Evolutionary conservation across 2,888 invertebrate species (phyloP).

Genomic region (Uloborus plumipes): DNA sequence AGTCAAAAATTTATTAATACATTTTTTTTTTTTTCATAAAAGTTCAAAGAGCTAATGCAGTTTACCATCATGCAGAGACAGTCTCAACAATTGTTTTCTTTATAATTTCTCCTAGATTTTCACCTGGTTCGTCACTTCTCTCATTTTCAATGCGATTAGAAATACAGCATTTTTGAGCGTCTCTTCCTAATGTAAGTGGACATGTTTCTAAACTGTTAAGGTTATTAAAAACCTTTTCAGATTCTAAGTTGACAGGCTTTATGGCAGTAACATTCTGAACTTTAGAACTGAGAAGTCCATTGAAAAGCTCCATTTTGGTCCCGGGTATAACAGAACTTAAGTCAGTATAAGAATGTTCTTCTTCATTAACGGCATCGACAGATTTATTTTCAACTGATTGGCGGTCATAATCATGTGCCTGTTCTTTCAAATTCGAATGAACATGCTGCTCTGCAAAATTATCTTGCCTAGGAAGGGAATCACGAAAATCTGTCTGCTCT

Average conservation of each 20-base stretch:
- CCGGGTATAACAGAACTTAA: slow-evolving; percentile 68
- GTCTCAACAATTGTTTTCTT: slow-evolving; percentile 94
- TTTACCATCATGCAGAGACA: slow-evolving; percentile 80
- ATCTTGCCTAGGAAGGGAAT: slow-evolving; percentile 23
- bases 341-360: slow-evolving; percentile 68
- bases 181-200: slow-evolving; percentile 36
- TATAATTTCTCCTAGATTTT: slow-evolving; percentile 91
- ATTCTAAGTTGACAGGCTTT: slow-evolving; percentile 61
- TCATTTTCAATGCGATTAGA: slow-evolving; percentile 67
- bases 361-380: slow-evolving; percentile 49
- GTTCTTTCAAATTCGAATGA: slow-evolving; percentile 31
- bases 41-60: slow-evolving; percentile 21
- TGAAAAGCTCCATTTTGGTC: slow-evolving; percentile 59
- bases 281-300: slow-evolving; percentile 59
- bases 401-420: slow-evolving; percentile 20
- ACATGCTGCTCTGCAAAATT: slow-evolving; percentile 33
- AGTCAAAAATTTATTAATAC: not conserved
- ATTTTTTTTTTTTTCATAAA: not conserved
- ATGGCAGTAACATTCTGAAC: slow-evolving; percentile 64
- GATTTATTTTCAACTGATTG: slow-evolving; percentile 29
- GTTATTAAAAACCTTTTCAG: slow-evolving; percentile 49
- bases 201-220: slow-evolving; percentile 39
- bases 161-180: slow-evolving; percentile 50
- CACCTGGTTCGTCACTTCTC: slow-evolving; percentile 73
- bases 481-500: slow-evolving; percentile 30